Percentiles rank a stretch among this genome's conserved stretches.
These are phyloP conservation scores for Anastrepha ludens DNA, from an alignment of 1,140 invertebrate species.

Conservation along the genomic window DNA sequence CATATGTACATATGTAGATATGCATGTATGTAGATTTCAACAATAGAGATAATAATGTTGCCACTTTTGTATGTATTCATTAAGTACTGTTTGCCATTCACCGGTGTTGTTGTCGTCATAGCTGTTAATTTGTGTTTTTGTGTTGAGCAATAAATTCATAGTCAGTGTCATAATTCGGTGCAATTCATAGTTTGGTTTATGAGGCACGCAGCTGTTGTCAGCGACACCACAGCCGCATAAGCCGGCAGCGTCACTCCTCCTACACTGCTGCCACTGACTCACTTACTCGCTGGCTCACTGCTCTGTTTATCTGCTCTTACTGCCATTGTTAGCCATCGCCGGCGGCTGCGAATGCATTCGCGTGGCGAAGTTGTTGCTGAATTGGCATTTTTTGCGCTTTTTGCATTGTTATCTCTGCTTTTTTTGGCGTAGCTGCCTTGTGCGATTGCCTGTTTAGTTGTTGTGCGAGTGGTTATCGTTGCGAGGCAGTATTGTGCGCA, in stretches of 20 bases:
- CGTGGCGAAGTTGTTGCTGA: background rate
- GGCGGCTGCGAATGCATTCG: background rate
- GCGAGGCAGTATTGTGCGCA: too few relatives aligned
- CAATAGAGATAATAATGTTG: slow-evolving; percentile 11
- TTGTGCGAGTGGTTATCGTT: background rate
- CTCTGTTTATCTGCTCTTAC: too few relatives aligned
- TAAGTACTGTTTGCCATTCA: background rate
- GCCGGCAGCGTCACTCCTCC: background rate
- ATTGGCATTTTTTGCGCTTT: background rate
- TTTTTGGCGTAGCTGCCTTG: background rate
- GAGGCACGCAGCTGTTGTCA: background rate
- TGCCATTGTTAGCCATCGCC: background rate
- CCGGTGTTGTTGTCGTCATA: background rate
- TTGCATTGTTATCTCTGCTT: background rate
- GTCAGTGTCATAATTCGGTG: slow-evolving; percentile 43
- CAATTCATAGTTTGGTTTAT: slow-evolving; percentile 42
- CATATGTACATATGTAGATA: background rate
- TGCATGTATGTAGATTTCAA: background rate
- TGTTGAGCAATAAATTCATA: slow-evolving; percentile 42
- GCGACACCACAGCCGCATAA: background rate
- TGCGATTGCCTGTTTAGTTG: background rate
- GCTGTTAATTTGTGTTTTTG: slow-evolving; percentile 17
- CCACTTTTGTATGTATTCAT: slow-evolving; percentile 20
- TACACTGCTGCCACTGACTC: background rate
- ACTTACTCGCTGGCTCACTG: background rate